These are phyloP conservation scores for Tachyglossus aculeatus DNA, from an alignment of 2,797 vertebrate species.

Conservation along the genomic window DNA sequence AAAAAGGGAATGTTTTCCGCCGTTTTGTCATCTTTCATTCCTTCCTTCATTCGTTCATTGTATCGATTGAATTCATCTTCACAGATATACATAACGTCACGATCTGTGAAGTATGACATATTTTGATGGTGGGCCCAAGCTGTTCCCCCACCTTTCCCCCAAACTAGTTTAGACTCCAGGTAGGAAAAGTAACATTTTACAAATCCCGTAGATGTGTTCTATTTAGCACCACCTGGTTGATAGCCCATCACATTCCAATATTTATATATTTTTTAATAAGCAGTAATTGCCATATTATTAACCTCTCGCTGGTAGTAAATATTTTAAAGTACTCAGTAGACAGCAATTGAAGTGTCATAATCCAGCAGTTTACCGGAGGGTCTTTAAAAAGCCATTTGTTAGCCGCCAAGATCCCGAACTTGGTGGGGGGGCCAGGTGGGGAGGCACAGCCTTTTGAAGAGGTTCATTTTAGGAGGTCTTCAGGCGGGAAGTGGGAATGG, in stretches of 20 bases:
- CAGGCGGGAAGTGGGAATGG: too few relatives aligned
- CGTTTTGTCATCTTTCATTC: constrained; percentile 14
- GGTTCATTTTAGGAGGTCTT: too few relatives aligned
- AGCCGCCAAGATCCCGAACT: too few relatives aligned
- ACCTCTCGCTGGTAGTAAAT: constrained; percentile 63
- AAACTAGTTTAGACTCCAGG: constrained; percentile 21
- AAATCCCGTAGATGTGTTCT: constrained; percentile 46
- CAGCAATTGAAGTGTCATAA: constrained; percentile 52
- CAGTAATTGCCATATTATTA: constrained; percentile 63
- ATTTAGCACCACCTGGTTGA: constrained; percentile 34
- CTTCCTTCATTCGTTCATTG: too few relatives aligned
- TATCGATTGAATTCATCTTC: too few relatives aligned
- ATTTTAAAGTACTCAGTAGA: constrained; percentile 66
- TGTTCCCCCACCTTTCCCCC: too few relatives aligned
- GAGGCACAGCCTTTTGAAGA: too few relatives aligned
- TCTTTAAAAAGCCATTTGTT: constrained; percentile 67
- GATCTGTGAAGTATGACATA: too few relatives aligned
- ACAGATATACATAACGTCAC: too few relatives aligned
- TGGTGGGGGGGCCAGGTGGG: too few relatives aligned
- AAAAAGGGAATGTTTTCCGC: not conserved
- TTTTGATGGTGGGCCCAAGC: too few relatives aligned
- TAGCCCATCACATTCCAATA: constrained; percentile 45
- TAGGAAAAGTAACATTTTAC: constrained; percentile 34
- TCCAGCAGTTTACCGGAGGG: constrained; percentile 60
- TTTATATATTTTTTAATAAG: constrained; percentile 50